Conservation (phyloP, 2,888 invertebrate genomes). For the Amphipoea lucens region DNA sequence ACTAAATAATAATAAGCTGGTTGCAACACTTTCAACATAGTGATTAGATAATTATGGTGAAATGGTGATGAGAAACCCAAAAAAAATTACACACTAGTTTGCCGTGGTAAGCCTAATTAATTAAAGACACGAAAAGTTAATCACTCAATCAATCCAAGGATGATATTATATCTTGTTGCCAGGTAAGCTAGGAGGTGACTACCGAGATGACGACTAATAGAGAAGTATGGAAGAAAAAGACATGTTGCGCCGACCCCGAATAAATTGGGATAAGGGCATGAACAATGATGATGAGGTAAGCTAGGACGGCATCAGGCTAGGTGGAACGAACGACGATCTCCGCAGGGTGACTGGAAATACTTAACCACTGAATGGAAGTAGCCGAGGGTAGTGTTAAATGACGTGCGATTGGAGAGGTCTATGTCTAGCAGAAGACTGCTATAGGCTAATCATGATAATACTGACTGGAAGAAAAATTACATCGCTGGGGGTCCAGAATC, state of each 20-base stretch:
- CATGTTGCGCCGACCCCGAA: too few species aligned
- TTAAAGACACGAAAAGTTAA: slow-evolving; percentile 26
- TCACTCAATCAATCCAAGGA: slow-evolving; percentile 22
- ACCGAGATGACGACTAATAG: too few species aligned
- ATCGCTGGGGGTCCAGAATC: too few species aligned
- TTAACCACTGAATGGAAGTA: neutral
- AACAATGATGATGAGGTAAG: neutral
- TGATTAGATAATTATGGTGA: neutral
- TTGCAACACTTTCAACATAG: slow-evolving; percentile 40
- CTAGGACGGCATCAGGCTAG: neutral
- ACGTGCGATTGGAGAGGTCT: neutral
- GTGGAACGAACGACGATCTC: neutral
- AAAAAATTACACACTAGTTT: slow-evolving; percentile 23
- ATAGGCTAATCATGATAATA: neutral
- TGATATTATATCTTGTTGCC: slow-evolving; percentile 1
- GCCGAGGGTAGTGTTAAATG: neutral
- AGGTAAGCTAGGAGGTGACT: neutral
- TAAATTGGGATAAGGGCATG: too few species aligned
- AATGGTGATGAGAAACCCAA: slow-evolving; percentile 16
- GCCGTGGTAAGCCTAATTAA: slow-evolving; percentile 17
- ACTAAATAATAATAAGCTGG: neutral
- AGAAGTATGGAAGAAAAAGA: too few species aligned
- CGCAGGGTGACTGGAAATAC: neutral
- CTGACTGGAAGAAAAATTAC: too few species aligned
- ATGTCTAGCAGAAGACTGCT: neutral